Evolutionary conservation across 2,888 invertebrate species (phyloP), one percentile per base, ranked within the genome.

Genomic region (Atrina japonica): DNA sequence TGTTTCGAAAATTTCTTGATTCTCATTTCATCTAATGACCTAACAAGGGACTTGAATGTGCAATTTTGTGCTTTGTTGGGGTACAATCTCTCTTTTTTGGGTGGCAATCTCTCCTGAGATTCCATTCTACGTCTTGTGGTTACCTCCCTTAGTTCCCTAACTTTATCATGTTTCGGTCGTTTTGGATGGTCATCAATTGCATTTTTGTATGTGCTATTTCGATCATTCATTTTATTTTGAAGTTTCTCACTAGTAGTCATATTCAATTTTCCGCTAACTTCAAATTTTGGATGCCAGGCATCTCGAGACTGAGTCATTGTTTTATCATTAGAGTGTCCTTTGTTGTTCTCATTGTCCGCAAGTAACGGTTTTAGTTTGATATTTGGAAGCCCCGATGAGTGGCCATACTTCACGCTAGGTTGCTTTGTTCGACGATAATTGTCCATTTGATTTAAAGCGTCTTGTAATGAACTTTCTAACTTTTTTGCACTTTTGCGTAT

Each of bases 401-500:
- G 76, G 45, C 70, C 68, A 25, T 71, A 71, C 27, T 77, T 77
- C 16, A 69, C 69, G 0, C 73, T 67, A 29, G 69, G 63, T 29
- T 63, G 47, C 49, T 75, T 64, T 7, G 72, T 76, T 70, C 80
- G 82, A 25, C 78, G 71, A 47, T 79, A 83, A 18, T 68, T 77
- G 27, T 83, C 84, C 82, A 85, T 84, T 65, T 82, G 83, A 27
- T 74, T 70, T 14, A 86, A 69, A 21, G 85, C 84, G 63, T 84
- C 84, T 60, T 85, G 80, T 23, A 85, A 66, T 11, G 86, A 86
- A 40, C 75, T 77, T 70, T 86, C 85, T 5, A 85, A 77, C 66
- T 83, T 84, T 68, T 80, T 81, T 25, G 85, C 86, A 71, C 84
- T 81, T 63, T 77, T 74, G 47, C 83, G 78, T 49, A 86, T 45